phyloP scores from a whole-genome alignment of 2,888 invertebrate species.

The Muscina levida region DNA sequence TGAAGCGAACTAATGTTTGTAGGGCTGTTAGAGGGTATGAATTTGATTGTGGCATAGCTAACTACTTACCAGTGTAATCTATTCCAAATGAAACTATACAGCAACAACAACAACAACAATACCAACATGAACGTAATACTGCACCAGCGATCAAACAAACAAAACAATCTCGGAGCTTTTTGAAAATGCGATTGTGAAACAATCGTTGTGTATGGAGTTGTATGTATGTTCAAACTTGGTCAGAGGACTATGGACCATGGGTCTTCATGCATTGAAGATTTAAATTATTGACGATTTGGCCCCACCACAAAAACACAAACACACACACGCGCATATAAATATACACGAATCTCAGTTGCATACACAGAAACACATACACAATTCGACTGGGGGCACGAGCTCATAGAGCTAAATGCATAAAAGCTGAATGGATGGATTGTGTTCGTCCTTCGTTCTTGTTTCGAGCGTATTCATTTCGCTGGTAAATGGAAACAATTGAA shows the following conservation, averaged over 20 bases:
- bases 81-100: slow-evolving; percentile 36
- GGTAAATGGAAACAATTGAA: too few relatives aligned
- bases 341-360: neutral
- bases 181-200: slow-evolving; percentile 1
- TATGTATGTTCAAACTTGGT: neutral
- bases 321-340: neutral
- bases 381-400: neutral
- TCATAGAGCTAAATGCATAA: neutral
- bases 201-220: neutral
- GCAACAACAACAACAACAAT: slow-evolving; percentile 1
- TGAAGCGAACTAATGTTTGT: neutral
- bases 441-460: neutral
- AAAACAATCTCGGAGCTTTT: slow-evolving; percentile 7
- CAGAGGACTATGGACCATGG: slow-evolving; percentile 1
- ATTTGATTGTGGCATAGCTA: slow-evolving; percentile 49
- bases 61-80: slow-evolving; percentile 54
- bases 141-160: slow-evolving; percentile 7
- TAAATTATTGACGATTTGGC: slow-evolving; percentile 18
- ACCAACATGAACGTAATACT: neutral
- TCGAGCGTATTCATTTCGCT: neutral
- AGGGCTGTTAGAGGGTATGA: slow-evolving; percentile 38
- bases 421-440: neutral
- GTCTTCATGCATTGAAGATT: slow-evolving; percentile 15
- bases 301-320: neutral
- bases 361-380: neutral